Base-by-base conservation (phyloP, 2,113 vertebrate species). In the Leptodactylus fuscus region DNA sequence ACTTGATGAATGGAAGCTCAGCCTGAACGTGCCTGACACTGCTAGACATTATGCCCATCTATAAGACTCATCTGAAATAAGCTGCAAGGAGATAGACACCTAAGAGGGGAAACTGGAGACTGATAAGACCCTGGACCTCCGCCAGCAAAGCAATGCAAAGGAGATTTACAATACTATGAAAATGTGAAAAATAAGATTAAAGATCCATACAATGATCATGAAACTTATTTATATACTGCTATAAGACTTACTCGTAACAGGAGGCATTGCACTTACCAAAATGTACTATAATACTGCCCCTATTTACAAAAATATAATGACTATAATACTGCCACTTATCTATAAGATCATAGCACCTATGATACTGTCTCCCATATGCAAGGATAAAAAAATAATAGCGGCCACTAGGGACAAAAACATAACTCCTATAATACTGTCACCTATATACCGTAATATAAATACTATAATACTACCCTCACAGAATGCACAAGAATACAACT, bases 1-100 rank as follows among this genome's bases (percentile, higher is more conserved):
- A 41, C 32, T 83, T 74, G 55, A 83, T 83, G 67, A 83, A 83
- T 74, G 69, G 36, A 83, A 74, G 34, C 48, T 44, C 24, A 41
- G 81, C 29, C 48, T 32, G 16, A 22, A 20, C 34, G 4, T 73
- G 18, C 60, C 48, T 74, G 12, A 69, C n/a, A 32, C 62, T 49
- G 44, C 29, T 0, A 32, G 34, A 29, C 8, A 18, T 41, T 53
- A 70, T 46, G 27, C 27, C 29, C 6, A 22, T 70, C 65, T 51
- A 24, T 34, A 46, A 12, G 22, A 24, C 9, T 13, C 13, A n/a
- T 76, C 74, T 76, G 49, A 76, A 77, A 53, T 55, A 13, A 36
- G 29, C 48, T 13, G 46, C 49, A 3, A 34, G 27, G 48, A 53
- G 29, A 13, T 4, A 7, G 51, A 34, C 12, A 34, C 16, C 48